phyloP scores from a whole-genome alignment of 1,140 invertebrate genomes.

The Monochamus saltuarius region DNA sequence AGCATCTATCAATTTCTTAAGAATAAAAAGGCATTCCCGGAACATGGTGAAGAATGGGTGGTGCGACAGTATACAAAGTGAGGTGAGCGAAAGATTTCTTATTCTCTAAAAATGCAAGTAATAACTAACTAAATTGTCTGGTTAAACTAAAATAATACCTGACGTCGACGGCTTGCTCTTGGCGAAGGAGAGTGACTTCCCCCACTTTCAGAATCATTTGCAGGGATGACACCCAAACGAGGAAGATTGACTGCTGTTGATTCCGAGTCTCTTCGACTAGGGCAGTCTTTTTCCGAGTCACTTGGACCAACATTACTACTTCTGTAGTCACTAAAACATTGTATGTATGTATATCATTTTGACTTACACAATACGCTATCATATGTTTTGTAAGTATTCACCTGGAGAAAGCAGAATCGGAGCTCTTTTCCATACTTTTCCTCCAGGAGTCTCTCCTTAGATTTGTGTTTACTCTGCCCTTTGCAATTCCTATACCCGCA shows the following conservation, averaged over 20 bases:
- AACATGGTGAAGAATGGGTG: slow-evolving; percentile 99
- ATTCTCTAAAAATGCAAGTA: slow-evolving; percentile 63
- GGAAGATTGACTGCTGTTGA: slow-evolving; percentile 47
- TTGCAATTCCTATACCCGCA: slow-evolving; percentile 35
- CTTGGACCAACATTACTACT: slow-evolving; percentile 84
- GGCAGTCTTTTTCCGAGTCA: slow-evolving; percentile 82
- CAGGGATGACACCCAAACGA: slow-evolving; percentile 66
- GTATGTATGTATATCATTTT: background rate
- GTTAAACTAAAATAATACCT: slow-evolving; percentile 54
- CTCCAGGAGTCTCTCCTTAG: slow-evolving; percentile 83
- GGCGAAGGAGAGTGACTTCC: slow-evolving; percentile 85
- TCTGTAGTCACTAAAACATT: slow-evolving; percentile 79
- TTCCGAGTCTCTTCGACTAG: slow-evolving; percentile 68
- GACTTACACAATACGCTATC: too few species aligned
- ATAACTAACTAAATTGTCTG: slow-evolving; percentile 1
- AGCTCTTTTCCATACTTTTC: slow-evolving; percentile 86
- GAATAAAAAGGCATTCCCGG: slow-evolving; percentile 93
- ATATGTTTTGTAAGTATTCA: slow-evolving; percentile 52
- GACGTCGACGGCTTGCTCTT: slow-evolving; percentile 75
- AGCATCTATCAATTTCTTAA: slow-evolving; percentile 94
- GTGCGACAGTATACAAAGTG: slow-evolving; percentile 96
- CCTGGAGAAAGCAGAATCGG: slow-evolving; percentile 90
- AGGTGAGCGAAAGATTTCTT: slow-evolving; percentile 91
- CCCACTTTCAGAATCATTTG: slow-evolving; percentile 82
- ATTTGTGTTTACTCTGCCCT: slow-evolving; percentile 54